phyloP scores from a whole-genome alignment of 2,113 vertebrate species.

The Sphyrna mokarran region DNA sequence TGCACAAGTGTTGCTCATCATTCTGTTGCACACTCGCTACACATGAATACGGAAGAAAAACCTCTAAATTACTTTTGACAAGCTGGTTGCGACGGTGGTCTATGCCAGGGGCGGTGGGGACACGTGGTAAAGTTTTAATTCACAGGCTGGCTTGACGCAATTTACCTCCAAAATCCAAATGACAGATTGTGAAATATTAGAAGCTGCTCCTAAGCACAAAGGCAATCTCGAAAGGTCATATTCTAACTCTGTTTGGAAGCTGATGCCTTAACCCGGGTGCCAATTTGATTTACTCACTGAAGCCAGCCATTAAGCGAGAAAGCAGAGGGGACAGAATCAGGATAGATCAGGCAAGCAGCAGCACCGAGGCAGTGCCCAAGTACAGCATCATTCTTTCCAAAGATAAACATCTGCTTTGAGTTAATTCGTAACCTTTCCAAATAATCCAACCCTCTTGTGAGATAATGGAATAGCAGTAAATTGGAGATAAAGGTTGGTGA shows the following conservation, averaged over 20 bases:
- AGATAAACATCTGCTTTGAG: not conserved
- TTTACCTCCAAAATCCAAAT: not conserved
- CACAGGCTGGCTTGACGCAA: not conserved
- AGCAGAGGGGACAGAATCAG: not conserved
- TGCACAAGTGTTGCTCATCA: not conserved
- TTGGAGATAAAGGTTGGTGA: not conserved
- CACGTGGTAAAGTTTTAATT: not conserved
- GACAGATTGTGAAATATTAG: not conserved
- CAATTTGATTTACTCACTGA: not conserved
- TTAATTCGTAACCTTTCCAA: not conserved
- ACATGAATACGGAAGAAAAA: not conserved
- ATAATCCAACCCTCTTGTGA: not conserved
- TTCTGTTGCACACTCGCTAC: not conserved
- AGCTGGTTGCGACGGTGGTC: not conserved
- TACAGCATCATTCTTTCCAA: not conserved
- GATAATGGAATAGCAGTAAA: not conserved
- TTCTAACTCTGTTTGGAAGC: not conserved
- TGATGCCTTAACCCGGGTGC: not conserved
- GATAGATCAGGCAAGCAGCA: not conserved
- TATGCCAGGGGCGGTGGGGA: too few relatives aligned
- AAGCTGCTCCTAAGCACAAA: not conserved
- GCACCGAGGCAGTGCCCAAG: not conserved
- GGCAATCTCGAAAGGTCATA: not conserved
- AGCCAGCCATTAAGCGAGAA: not conserved
- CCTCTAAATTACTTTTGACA: slow-evolving; percentile 10